Evolutionary conservation across 2,888 invertebrate species (phyloP), one percentile per base, ranked within the genome.

Genomic region (Torymus auratus): DNA sequence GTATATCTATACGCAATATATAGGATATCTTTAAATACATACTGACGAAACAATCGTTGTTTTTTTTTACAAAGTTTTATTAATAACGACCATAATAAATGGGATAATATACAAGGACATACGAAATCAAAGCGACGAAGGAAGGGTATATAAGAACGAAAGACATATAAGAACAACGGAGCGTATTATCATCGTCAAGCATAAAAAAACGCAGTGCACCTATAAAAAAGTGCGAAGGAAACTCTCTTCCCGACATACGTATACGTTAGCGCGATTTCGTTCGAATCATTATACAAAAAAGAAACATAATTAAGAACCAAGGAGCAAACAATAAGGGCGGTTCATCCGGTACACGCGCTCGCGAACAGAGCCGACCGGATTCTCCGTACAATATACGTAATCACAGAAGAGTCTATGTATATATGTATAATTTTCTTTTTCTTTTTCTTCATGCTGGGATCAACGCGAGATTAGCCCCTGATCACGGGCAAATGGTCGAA

Each of bases 401-500:
- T 88, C 85, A 85, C 86, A 87, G 83, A 80, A 80, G 78, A 84
- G 74, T 68, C 83, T 84, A 85, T 85, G 87, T 86, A 67, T 83
- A 17, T 53, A 52, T 75, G 7, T 53, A 67, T 68, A 62, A 28
- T 41, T 13, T 13, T 62, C 28, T 56, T 23, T 53, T 14, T 15
- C 17, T 62, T 64, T 28, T 41, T 60, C 23, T 2, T 52, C 23
- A 62, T 5, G 60, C 41, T 14, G 28, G 17, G 15, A 5, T 13
- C 14, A 15, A 14, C 13, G 55, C 20, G 5, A 70, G 3, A 56
- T 17, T 53, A 88, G 74, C 90, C 93, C 94, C 95, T 95, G 90
- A 96, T 96, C 86, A 95, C 95, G 81, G 96, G 96, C 84, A 96
- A 91, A 90, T 95, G 95, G 83, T 94, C 94, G 77, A 95, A 93